These are phyloP conservation scores for Vulpes lagopus DNA, from an alignment of 2,113 vertebrate genomes.

Conservation along the genomic window DNA sequence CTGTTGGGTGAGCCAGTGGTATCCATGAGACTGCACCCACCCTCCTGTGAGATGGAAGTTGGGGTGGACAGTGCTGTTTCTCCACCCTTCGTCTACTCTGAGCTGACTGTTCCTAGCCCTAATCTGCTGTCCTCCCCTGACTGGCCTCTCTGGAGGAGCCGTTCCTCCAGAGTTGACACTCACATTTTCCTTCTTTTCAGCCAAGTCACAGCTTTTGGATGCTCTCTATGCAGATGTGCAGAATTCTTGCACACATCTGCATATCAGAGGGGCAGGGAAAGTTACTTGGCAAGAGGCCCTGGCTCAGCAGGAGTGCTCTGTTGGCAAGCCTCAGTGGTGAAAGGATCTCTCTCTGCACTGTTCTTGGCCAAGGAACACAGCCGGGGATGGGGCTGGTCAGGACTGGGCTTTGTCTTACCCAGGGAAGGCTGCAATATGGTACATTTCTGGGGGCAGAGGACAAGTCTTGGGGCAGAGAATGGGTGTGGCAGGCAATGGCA, in stretches of 20 bases:
- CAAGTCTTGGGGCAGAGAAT: background rate
- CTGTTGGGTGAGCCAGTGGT: background rate
- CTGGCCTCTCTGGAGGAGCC: constrained; percentile 52
- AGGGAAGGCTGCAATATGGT: background rate
- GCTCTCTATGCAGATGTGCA: constrained; percentile 72
- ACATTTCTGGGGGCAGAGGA: background rate
- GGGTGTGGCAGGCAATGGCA: background rate
- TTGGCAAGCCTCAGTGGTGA: constrained; percentile 57
- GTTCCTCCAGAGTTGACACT: constrained; percentile 39
- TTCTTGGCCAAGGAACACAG: constrained; percentile 52
- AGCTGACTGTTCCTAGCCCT: background rate
- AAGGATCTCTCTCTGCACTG: constrained; percentile 47
- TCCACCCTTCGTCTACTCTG: background rate
- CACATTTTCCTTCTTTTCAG: constrained; percentile 78
- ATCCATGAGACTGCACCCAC: background rate
- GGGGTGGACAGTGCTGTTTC: background rate
- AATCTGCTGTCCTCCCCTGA: constrained; percentile 36
- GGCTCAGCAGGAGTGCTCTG: constrained; percentile 64
- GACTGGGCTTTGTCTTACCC: background rate
- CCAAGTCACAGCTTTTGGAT: constrained; percentile 73
- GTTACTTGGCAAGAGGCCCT: constrained; percentile 65
- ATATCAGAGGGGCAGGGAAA: constrained; percentile 69
- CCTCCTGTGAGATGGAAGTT: background rate
- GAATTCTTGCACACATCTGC: constrained; percentile 79
- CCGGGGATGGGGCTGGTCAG: background rate